Evolutionary conservation across 1,140 invertebrate genomes (phyloP), one percentile per base, ranked within the genome.

Genomic region (Chelonus insularis): DNA sequence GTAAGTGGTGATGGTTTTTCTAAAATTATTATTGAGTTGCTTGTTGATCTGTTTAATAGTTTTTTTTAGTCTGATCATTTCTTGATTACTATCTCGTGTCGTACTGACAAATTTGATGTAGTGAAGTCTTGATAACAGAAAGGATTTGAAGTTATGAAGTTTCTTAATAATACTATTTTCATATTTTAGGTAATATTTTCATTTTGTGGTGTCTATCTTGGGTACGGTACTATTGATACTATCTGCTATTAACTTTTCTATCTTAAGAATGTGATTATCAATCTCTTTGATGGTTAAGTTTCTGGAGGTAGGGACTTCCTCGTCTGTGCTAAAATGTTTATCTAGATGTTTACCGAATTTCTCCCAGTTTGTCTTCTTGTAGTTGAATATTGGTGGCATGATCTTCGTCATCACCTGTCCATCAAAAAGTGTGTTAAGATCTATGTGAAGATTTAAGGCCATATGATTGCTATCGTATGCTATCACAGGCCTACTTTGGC

Each of bases 261-360:
- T 34, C 1, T 37, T 47, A 5, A 4, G 11, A 0, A 61, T 43
- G n/a, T 37, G 11, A 1, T 9, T 2, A 25, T 61, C 59, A 4
- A 65, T 61, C 57, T 65, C 63, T 14, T 4, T 32, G 0, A 36
- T 57, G 11, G 59, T 9, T 16, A 65, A 18, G 25, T 65, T 65
- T 52, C 37, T 51, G n/a, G n/a, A n/a, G n/a, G n/a, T n/a, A n/a
- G n/a, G n/a, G n/a, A n/a, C n/a, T n/a, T n/a, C n/a, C n/a, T n/a
- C n/a, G n/a, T n/a, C n/a, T n/a, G n/a, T n/a, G n/a, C n/a, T n/a
- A n/a, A n/a, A n/a, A n/a, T n/a, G n/a, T n/a, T n/a, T n/a, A n/a
- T n/a, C n/a, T n/a, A n/a, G n/a, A n/a, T n/a, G n/a, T n/a, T n/a
- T n/a, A n/a, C n/a, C n/a, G n/a, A 9, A 18, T 34, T 25, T 64